Evolutionary conservation across 2,888 invertebrate species (phyloP).

Genomic region (Drosophila cracens): DNA sequence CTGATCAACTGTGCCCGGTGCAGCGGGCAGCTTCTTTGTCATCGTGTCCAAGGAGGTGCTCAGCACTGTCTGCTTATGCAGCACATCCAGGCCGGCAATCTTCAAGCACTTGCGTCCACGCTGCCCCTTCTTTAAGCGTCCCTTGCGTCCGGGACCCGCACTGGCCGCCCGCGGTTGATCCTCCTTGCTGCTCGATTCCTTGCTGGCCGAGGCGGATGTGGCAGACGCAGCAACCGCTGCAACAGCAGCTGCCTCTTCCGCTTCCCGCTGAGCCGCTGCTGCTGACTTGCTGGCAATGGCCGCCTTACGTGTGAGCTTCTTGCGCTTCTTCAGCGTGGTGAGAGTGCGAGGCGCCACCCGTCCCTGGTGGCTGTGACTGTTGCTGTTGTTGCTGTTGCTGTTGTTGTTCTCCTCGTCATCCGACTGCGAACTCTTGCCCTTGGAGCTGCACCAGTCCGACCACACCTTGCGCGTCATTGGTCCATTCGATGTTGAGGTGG

Average conservation of each 20-base stretch:
- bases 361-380: conserved; percentile 61
- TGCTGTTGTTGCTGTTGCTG: conserved; percentile 78
- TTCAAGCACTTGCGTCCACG: conserved; percentile 89
- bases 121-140: conserved; percentile 87
- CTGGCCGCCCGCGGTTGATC: conserved; percentile 78
- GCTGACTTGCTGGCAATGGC: conserved; percentile 83
- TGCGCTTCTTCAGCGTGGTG: conserved; percentile 83
- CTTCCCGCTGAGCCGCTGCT: conserved; percentile 82
- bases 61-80: conserved; percentile 94
- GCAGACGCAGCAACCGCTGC: conserved; percentile 84
- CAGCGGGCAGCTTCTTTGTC: conserved; percentile 92
- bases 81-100: conserved; percentile 94
- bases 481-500: conserved; percentile 69
- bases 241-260: conserved; percentile 84
- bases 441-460: conserved; percentile 89
- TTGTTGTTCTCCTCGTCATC: conserved; percentile 87
- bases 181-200: conserved; percentile 83
- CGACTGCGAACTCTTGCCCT: conserved; percentile 88
- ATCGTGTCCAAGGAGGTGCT: conserved; percentile 92
- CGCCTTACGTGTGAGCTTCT: conserved; percentile 84
- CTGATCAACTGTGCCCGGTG: conserved; percentile 96
- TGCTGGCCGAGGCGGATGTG: conserved; percentile 64
- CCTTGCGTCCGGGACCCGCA: conserved; percentile 84
- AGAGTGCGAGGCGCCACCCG: conserved; percentile 70
- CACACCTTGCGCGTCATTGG: conserved; percentile 91